phyloP scores from a whole-genome alignment of 2,888 invertebrate species.

The Drosophila neutralis region DNA sequence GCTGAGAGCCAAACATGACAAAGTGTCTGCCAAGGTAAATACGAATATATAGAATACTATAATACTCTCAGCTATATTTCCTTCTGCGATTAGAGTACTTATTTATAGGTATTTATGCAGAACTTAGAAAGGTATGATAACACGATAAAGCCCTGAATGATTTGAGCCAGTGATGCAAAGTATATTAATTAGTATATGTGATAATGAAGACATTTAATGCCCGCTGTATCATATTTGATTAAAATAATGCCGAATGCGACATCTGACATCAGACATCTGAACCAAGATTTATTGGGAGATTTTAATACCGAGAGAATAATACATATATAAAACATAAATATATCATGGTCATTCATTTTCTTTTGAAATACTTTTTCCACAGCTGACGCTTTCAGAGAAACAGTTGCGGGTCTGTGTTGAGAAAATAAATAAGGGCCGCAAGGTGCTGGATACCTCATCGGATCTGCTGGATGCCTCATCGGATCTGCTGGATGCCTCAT shows the following conservation, averaged over 20 bases:
- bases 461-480: slow-evolving; percentile 74
- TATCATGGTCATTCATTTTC: background rate
- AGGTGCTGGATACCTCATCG: too few relatives aligned
- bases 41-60: background rate
- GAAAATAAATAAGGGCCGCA: slow-evolving; percentile 63
- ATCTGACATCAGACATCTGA: too few relatives aligned
- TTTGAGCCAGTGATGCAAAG: background rate
- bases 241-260: too few relatives aligned
- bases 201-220: too few relatives aligned
- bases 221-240: too few relatives aligned
- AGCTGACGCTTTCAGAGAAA: slow-evolving; percentile 70
- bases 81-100: background rate
- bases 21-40: slow-evolving; percentile 70
- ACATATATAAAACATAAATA: background rate
- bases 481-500: slow-evolving; percentile 74
- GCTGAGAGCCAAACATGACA: slow-evolving; percentile 62
- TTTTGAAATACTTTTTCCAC: background rate
- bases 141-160: background rate
- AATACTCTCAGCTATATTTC: background rate
- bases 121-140: background rate
- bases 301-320: background rate
- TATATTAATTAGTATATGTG: background rate
- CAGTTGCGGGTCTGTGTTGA: slow-evolving; percentile 64
- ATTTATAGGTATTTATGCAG: background rate
- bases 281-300: background rate